Conservation (phyloP, 2,113 vertebrate species). For the Paratilapia polleni region DNA sequence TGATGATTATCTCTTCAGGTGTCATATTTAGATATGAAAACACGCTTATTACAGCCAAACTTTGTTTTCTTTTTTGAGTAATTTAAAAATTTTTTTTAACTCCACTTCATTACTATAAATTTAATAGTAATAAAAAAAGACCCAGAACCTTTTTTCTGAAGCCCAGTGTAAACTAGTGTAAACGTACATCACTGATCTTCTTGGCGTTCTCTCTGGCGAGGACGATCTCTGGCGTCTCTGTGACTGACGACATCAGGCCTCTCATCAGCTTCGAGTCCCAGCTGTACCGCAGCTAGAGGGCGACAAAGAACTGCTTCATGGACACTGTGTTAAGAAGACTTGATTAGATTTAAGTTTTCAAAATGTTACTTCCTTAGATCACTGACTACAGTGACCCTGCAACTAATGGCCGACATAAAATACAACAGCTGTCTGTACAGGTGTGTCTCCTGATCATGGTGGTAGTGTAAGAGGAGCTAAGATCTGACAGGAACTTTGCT, state of each 20-base stretch:
- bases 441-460: too few relatives aligned
- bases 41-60: not conserved
- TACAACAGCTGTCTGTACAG: too few relatives aligned
- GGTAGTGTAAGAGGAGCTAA: too few relatives aligned
- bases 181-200: slow-evolving; percentile 75
- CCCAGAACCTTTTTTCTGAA: not conserved
- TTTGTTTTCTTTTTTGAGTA: too few relatives aligned
- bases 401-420: too few relatives aligned
- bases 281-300: slow-evolving; percentile 72
- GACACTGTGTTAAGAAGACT: rapidly evolving
- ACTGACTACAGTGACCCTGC: not conserved
- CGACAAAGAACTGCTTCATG: slow-evolving; percentile 9
- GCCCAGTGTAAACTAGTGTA: not conserved
- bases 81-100: not conserved
- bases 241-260: slow-evolving; percentile 64
- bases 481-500: too few relatives aligned
- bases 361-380: not conserved
- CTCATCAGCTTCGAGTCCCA: slow-evolving; percentile 79
- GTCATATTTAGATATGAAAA: not conserved
- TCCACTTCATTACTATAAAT: not conserved
- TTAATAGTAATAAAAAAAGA: not conserved
- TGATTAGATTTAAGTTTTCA: rapidly evolving
- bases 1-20: too few relatives aligned
- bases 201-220: slow-evolving; percentile 79
- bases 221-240: slow-evolving; percentile 78